Evolutionary conservation across 2,113 vertebrate genomes (phyloP).

Genomic region (Clarias batrachus): DNA sequence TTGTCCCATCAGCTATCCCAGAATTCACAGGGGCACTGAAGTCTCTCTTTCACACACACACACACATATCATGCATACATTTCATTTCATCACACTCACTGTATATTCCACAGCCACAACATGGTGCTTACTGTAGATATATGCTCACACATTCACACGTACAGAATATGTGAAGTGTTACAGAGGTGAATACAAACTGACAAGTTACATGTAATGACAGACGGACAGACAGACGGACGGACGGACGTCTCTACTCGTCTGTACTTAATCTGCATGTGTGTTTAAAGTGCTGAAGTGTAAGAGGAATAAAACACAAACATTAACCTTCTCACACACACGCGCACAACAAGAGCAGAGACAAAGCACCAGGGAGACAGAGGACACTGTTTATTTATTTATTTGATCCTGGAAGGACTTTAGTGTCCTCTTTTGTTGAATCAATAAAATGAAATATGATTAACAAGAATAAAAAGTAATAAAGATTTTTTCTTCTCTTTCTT

Average conservation of each 20-base stretch:
- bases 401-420: neutral
- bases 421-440: too few relatives aligned
- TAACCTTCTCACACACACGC: neutral
- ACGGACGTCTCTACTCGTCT: too few relatives aligned
- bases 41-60: neutral
- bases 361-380: neutral
- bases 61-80: neutral
- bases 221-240: neutral
- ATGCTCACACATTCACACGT: too few relatives aligned
- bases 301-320: neutral
- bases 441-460: too few relatives aligned
- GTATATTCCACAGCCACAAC: neutral
- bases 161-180: too few relatives aligned
- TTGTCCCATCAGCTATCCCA: constrained; percentile 50
- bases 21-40: constrained; percentile 42
- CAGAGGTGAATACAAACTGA: too few relatives aligned
- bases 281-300: neutral
- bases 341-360: neutral
- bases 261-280: neutral
- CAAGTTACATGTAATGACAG: neutral
- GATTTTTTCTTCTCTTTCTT: too few relatives aligned
- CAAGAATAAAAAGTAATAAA: too few relatives aligned
- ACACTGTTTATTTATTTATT: neutral
- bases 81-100: neutral
- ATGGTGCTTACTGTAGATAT: too few relatives aligned